Evolutionary conservation across 2,888 invertebrate genomes (phyloP).

Genomic region (Calliopum simillimum): DNA sequence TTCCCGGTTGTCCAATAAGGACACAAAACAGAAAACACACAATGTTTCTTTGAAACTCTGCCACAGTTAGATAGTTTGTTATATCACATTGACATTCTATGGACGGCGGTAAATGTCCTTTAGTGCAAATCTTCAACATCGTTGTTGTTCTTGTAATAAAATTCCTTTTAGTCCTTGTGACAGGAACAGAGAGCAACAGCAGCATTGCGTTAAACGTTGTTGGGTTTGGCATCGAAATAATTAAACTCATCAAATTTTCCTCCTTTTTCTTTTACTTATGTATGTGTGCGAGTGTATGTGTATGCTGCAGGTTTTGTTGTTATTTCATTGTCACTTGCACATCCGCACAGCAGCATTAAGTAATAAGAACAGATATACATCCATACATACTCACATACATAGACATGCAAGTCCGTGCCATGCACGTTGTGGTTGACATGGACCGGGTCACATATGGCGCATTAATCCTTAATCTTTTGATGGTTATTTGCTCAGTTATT

Average conservation of each 20-base stretch:
- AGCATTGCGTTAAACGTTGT: background rate
- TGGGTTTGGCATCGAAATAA: slow-evolving; percentile 60
- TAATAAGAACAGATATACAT: too few relatives aligned
- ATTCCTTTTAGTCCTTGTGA: background rate
- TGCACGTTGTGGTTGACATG: slow-evolving; percentile 32
- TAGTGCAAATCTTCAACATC: background rate
- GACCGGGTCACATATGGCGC: slow-evolving; percentile 19
- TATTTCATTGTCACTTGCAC: slow-evolving; percentile 39
- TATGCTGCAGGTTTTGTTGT: slow-evolving; percentile 17
- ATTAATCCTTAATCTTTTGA: slow-evolving; percentile 62
- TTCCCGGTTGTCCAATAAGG: background rate
- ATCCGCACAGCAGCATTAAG: slow-evolving; percentile 27
- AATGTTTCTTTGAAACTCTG: background rate
- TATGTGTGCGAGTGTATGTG: slow-evolving; percentile 13
- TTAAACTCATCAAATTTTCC: slow-evolving; percentile 62
- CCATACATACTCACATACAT: slow-evolving; percentile 39
- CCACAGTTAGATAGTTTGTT: background rate
- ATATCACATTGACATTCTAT: background rate
- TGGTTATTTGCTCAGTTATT: slow-evolving; percentile 62
- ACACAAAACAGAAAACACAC: too few relatives aligned
- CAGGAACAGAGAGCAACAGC: too few relatives aligned
- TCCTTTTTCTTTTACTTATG: slow-evolving; percentile 37
- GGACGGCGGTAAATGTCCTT: slow-evolving; percentile 13
- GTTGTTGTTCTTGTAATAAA: background rate
- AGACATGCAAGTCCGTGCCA: slow-evolving; percentile 25